Evolutionary conservation across 2,888 invertebrate species (phyloP), one percentile per base, ranked within the genome.

Genomic region (Noctua janthina): DNA sequence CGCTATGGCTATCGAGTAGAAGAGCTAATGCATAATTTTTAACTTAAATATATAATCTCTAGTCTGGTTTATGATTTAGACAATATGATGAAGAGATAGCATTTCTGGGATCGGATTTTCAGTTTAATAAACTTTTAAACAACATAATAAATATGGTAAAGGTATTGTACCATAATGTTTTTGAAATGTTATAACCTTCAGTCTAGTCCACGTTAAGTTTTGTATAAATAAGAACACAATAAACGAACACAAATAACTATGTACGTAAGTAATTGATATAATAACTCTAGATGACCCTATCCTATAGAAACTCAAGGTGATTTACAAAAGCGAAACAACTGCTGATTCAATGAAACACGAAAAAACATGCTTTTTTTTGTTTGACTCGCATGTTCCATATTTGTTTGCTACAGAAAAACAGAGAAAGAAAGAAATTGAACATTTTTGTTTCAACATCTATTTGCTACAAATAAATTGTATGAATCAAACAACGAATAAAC

Each of bases 291-390:
- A 66, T 6, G 49, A 2, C 43, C 70, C 15, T 39, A 35, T 17
- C 51, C 20, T 17, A 71, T 71, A 29, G 20, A 39, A 29, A 43
- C 20, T 23, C n/a, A 59, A 76, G n/a, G 5, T 3, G 59, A 20
- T 74, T 39, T 10, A n/a, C 49, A 74, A 64, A 43, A 29, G 29
- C 20, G 23, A 66, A 66, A 54, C 54, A 46, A 76, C 11, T 56
- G 64, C 17, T 49, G 6, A 35, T 66, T 66, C 20, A 66, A 39
- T 39, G 23, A 51, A 43, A 43, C 23, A n/a, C 23, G 6, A 72
- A 23, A 76, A 54, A 51, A 67, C 17, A n/a, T 67, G 43, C 29
- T 76, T 78, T 20, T 76, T 62, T 56, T 4, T 67, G 35, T 67
- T 78, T 23, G 20, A 1, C 7, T 35, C 10, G 51, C 17, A 43